Percentiles rank a stretch among this genome's conserved stretches.
Conservation (phyloP, 2,888 invertebrate genomes). For the Zootermopsis nevadensis region DNA sequence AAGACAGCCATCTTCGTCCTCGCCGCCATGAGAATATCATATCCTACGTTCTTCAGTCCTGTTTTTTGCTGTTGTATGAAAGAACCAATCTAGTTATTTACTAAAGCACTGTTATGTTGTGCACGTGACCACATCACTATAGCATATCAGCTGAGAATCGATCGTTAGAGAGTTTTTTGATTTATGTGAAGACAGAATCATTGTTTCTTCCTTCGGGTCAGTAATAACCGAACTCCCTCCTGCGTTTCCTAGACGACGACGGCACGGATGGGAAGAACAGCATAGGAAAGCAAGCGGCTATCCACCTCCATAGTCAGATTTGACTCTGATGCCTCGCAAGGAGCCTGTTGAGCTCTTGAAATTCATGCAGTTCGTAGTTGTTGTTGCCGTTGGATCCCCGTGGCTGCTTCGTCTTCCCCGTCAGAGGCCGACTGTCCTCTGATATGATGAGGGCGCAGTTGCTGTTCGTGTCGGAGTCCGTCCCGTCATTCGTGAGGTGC, state of each 20-base stretch:
- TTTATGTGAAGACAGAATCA: too few relatives aligned
- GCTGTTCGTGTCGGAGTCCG: slow-evolving; percentile 71
- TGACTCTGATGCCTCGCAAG: slow-evolving; percentile 56
- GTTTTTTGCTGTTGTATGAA: too few relatives aligned
- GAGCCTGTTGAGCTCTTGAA: slow-evolving; percentile 60
- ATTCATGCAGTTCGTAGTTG: slow-evolving; percentile 83
- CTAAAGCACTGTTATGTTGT: too few relatives aligned
- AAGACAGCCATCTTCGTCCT: too few relatives aligned
- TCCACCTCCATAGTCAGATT: slow-evolving; percentile 57
- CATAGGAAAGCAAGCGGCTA: slow-evolving; percentile 32
- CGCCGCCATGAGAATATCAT: too few relatives aligned
- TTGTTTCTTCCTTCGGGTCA: too few relatives aligned
- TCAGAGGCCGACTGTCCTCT: slow-evolving; percentile 53
- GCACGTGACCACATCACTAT: too few relatives aligned
- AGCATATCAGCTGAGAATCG: too few relatives aligned
- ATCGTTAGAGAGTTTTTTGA: too few relatives aligned
- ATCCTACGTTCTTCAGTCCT: too few relatives aligned
- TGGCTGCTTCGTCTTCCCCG: slow-evolving; percentile 59
- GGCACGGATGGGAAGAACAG: slow-evolving; percentile 31
- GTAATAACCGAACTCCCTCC: slow-evolving; percentile 14
- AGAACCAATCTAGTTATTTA: too few relatives aligned
- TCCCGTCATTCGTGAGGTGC: slow-evolving; percentile 61
- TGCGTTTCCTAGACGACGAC: slow-evolving; percentile 22
- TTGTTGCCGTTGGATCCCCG: slow-evolving; percentile 73
- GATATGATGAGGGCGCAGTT: slow-evolving; percentile 65